Conservation (phyloP, 2,888 invertebrate species). For the Nomada goodeniana region DNA sequence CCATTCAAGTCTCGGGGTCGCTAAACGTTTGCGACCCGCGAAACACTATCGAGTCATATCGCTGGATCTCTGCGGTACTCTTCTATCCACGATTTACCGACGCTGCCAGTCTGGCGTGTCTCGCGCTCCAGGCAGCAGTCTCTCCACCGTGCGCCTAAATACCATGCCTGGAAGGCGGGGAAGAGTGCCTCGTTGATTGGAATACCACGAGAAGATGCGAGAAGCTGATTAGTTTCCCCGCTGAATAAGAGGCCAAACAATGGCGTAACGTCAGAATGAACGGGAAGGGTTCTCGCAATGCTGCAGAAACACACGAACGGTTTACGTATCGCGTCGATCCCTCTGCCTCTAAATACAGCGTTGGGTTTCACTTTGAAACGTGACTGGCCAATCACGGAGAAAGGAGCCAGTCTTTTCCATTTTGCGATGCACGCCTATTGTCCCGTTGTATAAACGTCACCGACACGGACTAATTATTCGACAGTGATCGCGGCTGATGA, state of each 20-base stretch:
- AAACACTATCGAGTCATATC: conserved; percentile 41
- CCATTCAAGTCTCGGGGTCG: too few species aligned
- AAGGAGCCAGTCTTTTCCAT: conserved; percentile 20
- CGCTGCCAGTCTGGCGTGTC: neutral
- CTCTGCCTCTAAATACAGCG: conserved; percentile 30
- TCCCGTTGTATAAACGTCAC: conserved; percentile 26
- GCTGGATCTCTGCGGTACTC: conserved; percentile 24
- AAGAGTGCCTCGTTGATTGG: conserved; percentile 54
- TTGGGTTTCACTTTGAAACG: conserved; percentile 3
- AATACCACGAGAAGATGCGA: conserved; percentile 51
- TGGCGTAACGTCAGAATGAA: conserved; percentile 41
- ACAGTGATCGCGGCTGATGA: conserved; percentile 17
- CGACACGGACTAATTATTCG: conserved; percentile 47
- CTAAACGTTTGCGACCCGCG: conserved; percentile 13
- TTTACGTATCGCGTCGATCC: conserved; percentile 5
- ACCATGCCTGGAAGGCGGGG: conserved; percentile 12
- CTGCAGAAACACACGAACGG: neutral
- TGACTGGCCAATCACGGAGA: conserved; percentile 33
- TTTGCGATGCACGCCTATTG: conserved; percentile 32
- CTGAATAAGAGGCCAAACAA: conserved; percentile 60
- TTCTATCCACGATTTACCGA: neutral
- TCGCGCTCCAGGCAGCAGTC: conserved; percentile 18
- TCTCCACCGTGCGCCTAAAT: conserved; percentile 39
- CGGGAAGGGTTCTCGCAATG: conserved; percentile 5
- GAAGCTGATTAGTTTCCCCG: conserved; percentile 62